Evolutionary conservation across 2,113 vertebrate species (phyloP).

Genomic region (Microcebus ravelobensis): DNA sequence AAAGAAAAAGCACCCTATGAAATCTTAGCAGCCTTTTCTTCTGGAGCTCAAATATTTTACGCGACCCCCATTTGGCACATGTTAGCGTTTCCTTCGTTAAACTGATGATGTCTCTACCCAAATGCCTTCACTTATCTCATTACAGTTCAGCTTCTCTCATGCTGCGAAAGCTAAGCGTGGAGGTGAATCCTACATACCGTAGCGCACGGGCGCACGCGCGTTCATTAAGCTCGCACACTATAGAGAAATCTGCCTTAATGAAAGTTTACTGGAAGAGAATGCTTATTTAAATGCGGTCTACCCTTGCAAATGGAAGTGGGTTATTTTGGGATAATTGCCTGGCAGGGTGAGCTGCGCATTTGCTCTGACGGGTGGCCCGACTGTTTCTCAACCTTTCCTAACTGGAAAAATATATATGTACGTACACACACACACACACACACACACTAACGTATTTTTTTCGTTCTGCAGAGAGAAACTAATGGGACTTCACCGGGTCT

Average conservation of each 20-base stretch:
- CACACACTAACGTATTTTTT: neutral
- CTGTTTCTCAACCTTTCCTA: slow-evolving; percentile 64
- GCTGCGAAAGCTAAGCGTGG: neutral
- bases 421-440: too few relatives aligned
- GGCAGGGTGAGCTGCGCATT: slow-evolving; percentile 31
- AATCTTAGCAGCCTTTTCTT: neutral
- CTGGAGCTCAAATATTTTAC: neutral
- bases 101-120: neutral
- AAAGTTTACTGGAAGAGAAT: slow-evolving; percentile 70
- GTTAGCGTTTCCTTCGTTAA: neutral
- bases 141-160: neutral
- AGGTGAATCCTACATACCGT: neutral
- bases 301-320: slow-evolving; percentile 63
- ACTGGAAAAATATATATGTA: neutral
- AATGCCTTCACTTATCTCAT: neutral
- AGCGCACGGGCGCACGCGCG: rapidly evolving
- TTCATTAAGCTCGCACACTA: neutral
- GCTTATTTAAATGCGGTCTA: slow-evolving; percentile 70
- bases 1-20: neutral
- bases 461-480: slow-evolving; percentile 35
- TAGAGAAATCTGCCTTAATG: slow-evolving; percentile 51
- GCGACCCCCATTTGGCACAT: neutral
- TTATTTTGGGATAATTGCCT: slow-evolving; percentile 75
- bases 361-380: slow-evolving; percentile 32
- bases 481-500: slow-evolving; percentile 58